Evolutionary conservation across 2,113 vertebrate species (phyloP).

Genomic region (Ivindomyrus marchei): DNA sequence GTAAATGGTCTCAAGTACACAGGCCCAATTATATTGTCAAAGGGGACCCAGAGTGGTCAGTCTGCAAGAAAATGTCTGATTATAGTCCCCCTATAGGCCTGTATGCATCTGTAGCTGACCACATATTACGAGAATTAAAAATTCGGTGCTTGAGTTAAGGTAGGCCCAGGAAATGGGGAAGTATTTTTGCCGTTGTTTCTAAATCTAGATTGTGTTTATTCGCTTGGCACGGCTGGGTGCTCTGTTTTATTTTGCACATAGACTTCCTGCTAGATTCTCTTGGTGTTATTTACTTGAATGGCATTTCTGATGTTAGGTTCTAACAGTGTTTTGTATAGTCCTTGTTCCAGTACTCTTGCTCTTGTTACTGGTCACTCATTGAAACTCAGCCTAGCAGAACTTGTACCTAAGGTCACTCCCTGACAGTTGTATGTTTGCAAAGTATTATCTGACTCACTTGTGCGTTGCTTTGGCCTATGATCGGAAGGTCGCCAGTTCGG

Average conservation of each 20-base stretch:
- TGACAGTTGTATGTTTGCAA: not conserved
- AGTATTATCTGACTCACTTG: not conserved
- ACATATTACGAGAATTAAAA: not conserved
- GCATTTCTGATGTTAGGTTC: not conserved
- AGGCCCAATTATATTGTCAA: not conserved
- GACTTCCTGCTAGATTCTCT: not conserved
- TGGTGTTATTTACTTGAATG: not conserved
- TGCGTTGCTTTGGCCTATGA: not conserved
- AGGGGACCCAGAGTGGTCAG: not conserved
- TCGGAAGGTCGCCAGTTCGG: not conserved
- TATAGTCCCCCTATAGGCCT: not conserved
- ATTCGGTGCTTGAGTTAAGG: not conserved
- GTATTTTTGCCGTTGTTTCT: not conserved
- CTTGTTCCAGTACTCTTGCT: not conserved
- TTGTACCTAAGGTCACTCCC: not conserved
- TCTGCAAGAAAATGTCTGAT: not conserved
- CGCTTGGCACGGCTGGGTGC: not conserved
- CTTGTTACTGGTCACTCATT: not conserved
- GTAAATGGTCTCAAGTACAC: not conserved
- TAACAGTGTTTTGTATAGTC: not conserved
- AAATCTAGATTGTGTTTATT: not conserved
- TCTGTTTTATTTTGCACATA: not conserved
- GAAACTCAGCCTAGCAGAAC: not conserved
- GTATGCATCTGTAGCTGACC: not conserved
- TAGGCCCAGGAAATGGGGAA: not conserved